Percentiles rank a stretch among this genome's conserved stretches.
Conservation (phyloP, 2,888 invertebrate genomes). For the Mellilla xanthometata region DNA sequence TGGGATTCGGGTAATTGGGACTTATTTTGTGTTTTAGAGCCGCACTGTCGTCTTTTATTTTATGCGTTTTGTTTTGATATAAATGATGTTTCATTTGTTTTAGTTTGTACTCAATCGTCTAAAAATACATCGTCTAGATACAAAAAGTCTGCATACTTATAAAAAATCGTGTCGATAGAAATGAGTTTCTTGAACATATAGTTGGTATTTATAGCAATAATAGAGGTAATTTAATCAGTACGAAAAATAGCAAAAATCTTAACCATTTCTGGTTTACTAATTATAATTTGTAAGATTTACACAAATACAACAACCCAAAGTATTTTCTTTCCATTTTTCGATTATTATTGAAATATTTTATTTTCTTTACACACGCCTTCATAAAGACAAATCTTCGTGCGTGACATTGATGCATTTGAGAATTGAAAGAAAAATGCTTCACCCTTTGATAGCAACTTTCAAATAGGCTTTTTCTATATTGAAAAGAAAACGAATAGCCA, state of each 20-base stretch:
- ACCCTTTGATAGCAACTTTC: conserved; percentile 1
- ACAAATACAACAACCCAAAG: too few relatives aligned
- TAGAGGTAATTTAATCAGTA: too few relatives aligned
- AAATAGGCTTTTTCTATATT: conserved; percentile 12
- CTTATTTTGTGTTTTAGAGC: not conserved
- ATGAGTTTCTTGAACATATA: too few relatives aligned
- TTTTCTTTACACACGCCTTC: not conserved
- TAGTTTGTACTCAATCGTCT: too few relatives aligned
- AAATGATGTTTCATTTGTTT: too few relatives aligned
- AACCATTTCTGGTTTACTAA: too few relatives aligned
- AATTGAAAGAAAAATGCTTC: conserved; percentile 9
- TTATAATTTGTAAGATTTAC: too few relatives aligned
- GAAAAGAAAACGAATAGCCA: conserved; percentile 15
- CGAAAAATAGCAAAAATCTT: too few relatives aligned
- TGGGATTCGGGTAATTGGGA: conserved; percentile 24
- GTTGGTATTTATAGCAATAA: too few relatives aligned
- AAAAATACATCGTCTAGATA: too few relatives aligned
- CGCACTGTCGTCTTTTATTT: not conserved
- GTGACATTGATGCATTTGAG: conserved; percentile 12
- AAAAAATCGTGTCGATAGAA: too few relatives aligned
- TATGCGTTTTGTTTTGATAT: not conserved
- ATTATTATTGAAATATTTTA: not conserved
- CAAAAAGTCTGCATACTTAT: too few relatives aligned
- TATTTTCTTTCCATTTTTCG: not conserved
- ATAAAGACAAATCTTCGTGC: not conserved